Conservation (phyloP, 2,113 vertebrate species). For the Erpornis zantholeuca region DNA sequence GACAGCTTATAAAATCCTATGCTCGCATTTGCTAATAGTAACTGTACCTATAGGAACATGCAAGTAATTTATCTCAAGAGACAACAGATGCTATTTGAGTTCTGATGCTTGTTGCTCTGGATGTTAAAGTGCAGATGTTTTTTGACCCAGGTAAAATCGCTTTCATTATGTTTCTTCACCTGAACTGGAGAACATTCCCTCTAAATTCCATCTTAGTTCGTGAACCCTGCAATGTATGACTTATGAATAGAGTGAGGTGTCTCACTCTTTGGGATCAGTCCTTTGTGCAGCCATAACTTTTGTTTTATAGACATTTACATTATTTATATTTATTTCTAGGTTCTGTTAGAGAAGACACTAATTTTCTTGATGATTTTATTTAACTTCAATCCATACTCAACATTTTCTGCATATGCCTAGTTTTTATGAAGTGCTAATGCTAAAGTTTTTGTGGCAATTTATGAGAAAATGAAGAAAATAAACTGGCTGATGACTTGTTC, state of each 20-base stretch:
- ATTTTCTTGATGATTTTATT: not conserved
- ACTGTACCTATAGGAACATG: not conserved
- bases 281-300: not conserved
- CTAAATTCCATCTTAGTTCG: not conserved
- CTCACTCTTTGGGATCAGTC: not conserved
- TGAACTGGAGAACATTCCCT: not conserved
- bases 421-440: not conserved
- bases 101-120: not conserved
- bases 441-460: not conserved
- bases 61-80: constrained; percentile 35
- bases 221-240: not conserved
- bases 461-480: not conserved
- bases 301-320: not conserved
- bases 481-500: not conserved
- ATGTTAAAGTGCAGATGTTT: constrained; percentile 25
- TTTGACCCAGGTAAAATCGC: constrained; percentile 8
- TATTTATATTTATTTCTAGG: not conserved
- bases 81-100: not conserved
- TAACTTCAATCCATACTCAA: not conserved
- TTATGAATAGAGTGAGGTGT: not conserved
- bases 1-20: constrained; percentile 13
- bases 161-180: not conserved
- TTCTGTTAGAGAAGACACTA: not conserved
- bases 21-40: constrained; percentile 1
- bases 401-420: not conserved